Base-by-base conservation (phyloP, 2,113 vertebrate species). In the Bos javanicus region DNA sequence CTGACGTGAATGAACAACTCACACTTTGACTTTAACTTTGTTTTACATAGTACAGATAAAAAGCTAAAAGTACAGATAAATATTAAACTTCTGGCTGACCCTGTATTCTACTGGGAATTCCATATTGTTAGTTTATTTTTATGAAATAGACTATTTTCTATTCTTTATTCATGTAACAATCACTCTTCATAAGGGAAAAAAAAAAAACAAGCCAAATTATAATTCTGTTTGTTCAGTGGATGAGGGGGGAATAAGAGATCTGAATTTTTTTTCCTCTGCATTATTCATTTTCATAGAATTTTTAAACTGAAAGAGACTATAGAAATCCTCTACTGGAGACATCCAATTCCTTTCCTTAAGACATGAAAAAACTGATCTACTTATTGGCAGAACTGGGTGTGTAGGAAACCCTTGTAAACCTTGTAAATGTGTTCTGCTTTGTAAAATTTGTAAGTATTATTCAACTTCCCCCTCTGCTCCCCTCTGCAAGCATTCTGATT, bases 381-480 rank as follows among this genome's bases (percentile, higher is more conserved):
- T 94, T 95, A 87, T 36, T 94, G 52, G 57, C 62, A 90, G 86
- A 94, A 64, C 43, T 76, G 56, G 74, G 56, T 71, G 50, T 80
- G 81, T 83, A 78, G 92, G 88, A 94, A 95, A 91, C 39, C 23
- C 56, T 87, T 71, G n/a, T 87, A 87, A 95, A 71, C 96, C 17
- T 48, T 48, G 48, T 48, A 48, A 48, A 64, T 90, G 50, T 78
- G 86, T 54, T 74, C 85, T 89, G 59, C 74, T 91, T 54, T 56
- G 91, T 95, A 95, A 90, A 89, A 23, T 87, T 81, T 90, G 46
- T 76, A 87, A 43, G 83, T 93, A 90, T 94, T 97, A 60, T 87
- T 95, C 48, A 90, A 12, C 82, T 97, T 59, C 30, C n/a, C 39
- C 84, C 33, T 23, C 12, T 19, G 6, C 78, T 90, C 94, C 30